Conservation (phyloP, 2,797 vertebrate species). For the Decapterus maruadsi region DNA sequence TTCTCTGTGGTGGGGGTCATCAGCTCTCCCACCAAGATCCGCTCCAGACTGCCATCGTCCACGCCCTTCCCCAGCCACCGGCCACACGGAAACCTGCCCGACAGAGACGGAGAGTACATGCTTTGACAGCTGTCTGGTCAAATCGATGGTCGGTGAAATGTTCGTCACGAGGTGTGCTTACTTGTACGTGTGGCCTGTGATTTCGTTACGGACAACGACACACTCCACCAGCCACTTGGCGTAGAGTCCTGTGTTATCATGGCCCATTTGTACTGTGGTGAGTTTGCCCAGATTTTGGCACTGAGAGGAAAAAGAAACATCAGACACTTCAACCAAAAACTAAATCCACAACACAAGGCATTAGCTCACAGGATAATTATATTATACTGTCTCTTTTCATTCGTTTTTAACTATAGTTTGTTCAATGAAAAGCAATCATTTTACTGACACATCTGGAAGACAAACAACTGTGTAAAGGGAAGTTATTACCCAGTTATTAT, state of each 20-base stretch:
- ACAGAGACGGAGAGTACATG: background rate
- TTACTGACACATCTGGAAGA: background rate
- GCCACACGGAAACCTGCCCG: slow-evolving; percentile 95
- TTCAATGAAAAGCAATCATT: background rate
- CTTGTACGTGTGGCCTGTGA: slow-evolving; percentile 99
- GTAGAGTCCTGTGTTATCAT: slow-evolving; percentile 97
- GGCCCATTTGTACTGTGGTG: slow-evolving; percentile 98
- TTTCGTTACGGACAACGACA: slow-evolving; percentile 97
- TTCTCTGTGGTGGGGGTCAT: slow-evolving; percentile 91
- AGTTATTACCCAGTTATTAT: background rate
- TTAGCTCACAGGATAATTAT: background rate
- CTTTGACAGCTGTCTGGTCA: background rate
- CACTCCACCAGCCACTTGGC: slow-evolving; percentile 99
- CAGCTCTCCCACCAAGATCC: slow-evolving; percentile 96
- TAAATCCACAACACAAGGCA: background rate
- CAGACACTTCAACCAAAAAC: slow-evolving; percentile 6
- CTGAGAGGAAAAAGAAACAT: slow-evolving; percentile 74
- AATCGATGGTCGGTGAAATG: background rate
- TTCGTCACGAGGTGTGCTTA: slow-evolving; percentile 78
- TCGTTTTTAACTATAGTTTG: background rate
- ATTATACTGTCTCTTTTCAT: background rate
- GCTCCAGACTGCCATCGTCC: slow-evolving; percentile 97
- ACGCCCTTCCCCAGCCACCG: slow-evolving; percentile 98
- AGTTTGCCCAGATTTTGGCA: slow-evolving; percentile 99
- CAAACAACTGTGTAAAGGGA: background rate